phyloP scores from a whole-genome alignment of 2,888 invertebrate genomes.

The Drosophila borealis region DNA sequence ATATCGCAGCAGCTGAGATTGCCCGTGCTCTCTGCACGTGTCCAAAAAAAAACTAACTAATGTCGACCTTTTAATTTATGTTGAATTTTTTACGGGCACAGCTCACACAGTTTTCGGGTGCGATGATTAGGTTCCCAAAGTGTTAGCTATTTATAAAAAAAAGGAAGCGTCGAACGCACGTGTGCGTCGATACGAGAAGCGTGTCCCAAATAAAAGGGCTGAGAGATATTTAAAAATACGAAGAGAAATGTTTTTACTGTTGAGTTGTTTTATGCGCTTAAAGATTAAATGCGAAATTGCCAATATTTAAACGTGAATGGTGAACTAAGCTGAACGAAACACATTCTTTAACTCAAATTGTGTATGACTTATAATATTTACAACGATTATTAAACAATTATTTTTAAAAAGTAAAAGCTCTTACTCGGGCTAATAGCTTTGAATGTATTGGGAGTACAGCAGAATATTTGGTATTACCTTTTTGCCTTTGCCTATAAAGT shows the following conservation, averaged over 20 bases:
- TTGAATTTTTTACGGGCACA: conserved; percentile 52
- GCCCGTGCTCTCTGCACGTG: conserved; percentile 18
- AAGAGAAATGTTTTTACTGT: conserved; percentile 5
- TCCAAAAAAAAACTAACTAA: conserved; percentile 66
- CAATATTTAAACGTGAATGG: no score
- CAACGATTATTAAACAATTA: no score
- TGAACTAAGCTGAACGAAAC: not conserved
- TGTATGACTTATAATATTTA: not conserved
- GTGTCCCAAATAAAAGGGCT: conserved; percentile 12
- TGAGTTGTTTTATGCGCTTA: conserved; percentile 22
- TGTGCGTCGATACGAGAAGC: conserved; percentile 30
- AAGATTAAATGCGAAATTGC: conserved; percentile 17
- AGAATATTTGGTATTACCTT: no score
- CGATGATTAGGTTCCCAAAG: conserved; percentile 53
- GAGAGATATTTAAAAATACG: not conserved
- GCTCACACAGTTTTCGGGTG: conserved; percentile 28
- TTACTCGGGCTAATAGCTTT: no score
- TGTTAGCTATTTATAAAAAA: conserved; percentile 48
- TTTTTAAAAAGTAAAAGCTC: no score
- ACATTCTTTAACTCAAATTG: not conserved
- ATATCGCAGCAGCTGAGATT: conserved; percentile 28
- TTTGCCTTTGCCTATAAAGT: no score
- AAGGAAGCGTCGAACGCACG: conserved; percentile 17
- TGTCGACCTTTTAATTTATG: conserved; percentile 72
- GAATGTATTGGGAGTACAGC: no score